Evolutionary conservation across 2,888 invertebrate genomes (phyloP), one percentile per base, ranked within the genome.

Genomic region (Cryptus viduatorius): DNA sequence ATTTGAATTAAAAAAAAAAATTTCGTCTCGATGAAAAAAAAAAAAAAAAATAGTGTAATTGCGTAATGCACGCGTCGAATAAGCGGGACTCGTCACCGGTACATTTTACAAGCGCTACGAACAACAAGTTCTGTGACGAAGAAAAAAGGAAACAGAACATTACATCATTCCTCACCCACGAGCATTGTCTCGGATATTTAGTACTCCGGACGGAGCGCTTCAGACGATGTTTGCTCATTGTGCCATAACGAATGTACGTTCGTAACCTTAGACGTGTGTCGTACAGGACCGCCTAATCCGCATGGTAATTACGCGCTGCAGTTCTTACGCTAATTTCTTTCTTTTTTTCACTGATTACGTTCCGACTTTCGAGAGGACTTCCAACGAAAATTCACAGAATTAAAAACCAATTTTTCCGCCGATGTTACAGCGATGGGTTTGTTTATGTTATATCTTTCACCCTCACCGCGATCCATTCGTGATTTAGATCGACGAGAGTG

Each of bases 401-500:
- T 29, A 12, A 67, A 69, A 69, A 53, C 19, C 7, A 65, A 46
- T 64, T 19, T 64, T 24, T 4, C 19, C 12, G 10, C 53, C 14
- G 50, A 37, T 14, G 1, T 19, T 53, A 10, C 19, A 14, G 24
- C 24, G n/a, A 31, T 2, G 37, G 8, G n/a, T 56, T 48, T 59
- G 71, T 31, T 24, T 44, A 0, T 48, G 44, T 65, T 44, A 69
- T 56, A 50, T 61, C 69, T 69, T 64, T 61, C 48, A 44, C 68
- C 53, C 37, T 73, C 75, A 14, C 50, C 37, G 44, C 44, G 37
- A 53, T 71, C 56, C 42, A 10, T 65, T 69, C 56, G 3, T 46
- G 69, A 69, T 16, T 71, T 46, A 53, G 19, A 16, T n/a, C 77
- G 61, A 31, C 61, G 84, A 84, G 78, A 84, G 84, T 84, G 84